phyloP scores from a whole-genome alignment of 2,113 vertebrate species.

The Syrmaticus mikado region DNA sequence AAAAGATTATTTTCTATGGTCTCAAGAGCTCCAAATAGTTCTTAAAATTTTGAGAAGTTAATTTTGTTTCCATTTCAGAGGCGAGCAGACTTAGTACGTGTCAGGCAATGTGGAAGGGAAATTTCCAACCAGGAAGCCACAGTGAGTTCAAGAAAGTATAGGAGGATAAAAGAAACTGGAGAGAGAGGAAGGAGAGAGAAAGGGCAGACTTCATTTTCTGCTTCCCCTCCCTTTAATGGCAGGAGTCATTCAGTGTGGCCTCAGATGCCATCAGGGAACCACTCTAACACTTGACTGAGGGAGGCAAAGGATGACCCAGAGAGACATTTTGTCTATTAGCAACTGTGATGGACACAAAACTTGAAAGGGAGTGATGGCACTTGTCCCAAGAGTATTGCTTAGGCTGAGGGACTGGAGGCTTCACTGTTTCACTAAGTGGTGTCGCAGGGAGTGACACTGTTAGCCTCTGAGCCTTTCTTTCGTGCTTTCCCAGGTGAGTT shows the following conservation, averaged over 20 bases:
- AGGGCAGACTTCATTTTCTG: neutral
- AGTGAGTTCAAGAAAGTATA: neutral
- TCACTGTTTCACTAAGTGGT: neutral
- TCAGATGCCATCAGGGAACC: neutral
- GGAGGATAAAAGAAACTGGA: neutral
- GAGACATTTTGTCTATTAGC: neutral
- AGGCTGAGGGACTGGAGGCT: neutral
- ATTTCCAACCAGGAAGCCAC: neutral
- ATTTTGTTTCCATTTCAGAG: constrained; percentile 23
- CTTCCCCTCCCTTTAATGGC: neutral
- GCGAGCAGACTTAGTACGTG: neutral
- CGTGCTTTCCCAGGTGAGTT: neutral
- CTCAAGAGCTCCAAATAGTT: neutral
- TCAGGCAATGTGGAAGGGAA: neutral
- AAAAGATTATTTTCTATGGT: constrained; percentile 22
- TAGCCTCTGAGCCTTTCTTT: neutral
- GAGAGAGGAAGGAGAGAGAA: neutral
- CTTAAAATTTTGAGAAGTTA: constrained; percentile 27
- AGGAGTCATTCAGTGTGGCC: neutral
- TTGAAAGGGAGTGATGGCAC: neutral
- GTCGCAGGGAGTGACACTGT: neutral
- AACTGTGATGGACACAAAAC: neutral
- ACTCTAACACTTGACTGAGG: neutral
- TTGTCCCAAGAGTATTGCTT: neutral
- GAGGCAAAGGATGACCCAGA: neutral